A percentile compares a stretch with the other conserved stretches of the same genome.
Conservation (phyloP, 2,797 vertebrate genomes). For the Macrochelys suwanniensis region DNA sequence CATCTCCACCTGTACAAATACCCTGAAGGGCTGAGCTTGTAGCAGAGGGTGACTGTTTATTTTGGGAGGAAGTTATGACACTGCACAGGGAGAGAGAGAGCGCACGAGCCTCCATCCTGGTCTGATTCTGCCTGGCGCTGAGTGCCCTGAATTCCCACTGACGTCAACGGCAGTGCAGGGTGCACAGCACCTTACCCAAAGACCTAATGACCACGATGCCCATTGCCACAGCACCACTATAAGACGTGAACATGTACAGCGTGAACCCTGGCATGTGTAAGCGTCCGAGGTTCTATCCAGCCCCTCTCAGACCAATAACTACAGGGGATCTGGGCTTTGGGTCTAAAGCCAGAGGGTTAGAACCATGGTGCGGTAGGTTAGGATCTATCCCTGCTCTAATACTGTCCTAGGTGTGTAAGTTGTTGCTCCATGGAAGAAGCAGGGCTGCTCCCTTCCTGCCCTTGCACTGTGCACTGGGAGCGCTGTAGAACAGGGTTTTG, state of each 20-base stretch:
- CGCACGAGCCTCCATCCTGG: neutral
- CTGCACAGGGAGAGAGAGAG: neutral
- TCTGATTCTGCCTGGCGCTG: neutral
- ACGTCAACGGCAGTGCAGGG: neutral
- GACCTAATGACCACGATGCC: neutral
- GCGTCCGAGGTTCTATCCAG: no score
- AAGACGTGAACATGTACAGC: accelerated
- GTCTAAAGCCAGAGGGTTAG: neutral
- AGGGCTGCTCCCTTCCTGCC: neutral
- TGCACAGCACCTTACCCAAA: neutral
- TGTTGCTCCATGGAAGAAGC: no score
- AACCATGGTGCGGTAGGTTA: no score
- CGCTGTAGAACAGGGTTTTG: neutral
- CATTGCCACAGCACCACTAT: neutral
- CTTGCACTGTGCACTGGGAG: neutral
- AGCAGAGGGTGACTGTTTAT: neutral
- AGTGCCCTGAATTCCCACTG: neutral
- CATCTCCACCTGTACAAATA: neutral
- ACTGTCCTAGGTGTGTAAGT: neutral
- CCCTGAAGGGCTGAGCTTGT: neutral
- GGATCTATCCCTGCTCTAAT: neutral
- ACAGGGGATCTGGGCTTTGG: neutral
- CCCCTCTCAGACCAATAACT: neutral
- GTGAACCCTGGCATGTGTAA: neutral
- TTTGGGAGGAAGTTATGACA: neutral